Evolutionary conservation across 2,797 vertebrate species (phyloP).

Genomic region (Novumbra hubbsi): DNA sequence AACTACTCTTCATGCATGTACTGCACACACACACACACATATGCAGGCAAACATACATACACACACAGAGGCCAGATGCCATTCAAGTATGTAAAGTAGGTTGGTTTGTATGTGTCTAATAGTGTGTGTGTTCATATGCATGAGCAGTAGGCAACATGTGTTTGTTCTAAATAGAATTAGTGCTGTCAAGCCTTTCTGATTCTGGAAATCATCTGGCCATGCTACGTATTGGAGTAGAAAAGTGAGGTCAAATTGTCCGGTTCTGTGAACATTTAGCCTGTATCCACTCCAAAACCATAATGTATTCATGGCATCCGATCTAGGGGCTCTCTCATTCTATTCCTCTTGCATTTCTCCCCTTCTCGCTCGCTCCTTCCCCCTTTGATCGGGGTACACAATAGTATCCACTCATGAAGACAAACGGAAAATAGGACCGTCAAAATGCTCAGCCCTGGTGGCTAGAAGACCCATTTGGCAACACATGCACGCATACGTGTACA

Average conservation of each 20-base stretch:
- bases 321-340: neutral
- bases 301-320: neutral
- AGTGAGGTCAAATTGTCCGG: neutral
- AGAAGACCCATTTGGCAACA: neutral
- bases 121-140: neutral
- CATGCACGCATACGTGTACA: neutral
- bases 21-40: neutral
- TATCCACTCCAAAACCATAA: constrained; percentile 1
- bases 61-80: neutral
- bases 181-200: neutral
- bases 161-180: neutral
- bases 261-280: neutral
- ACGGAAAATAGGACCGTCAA: neutral
- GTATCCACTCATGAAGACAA: constrained; percentile 1
- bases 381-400: neutral
- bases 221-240: neutral
- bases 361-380: neutral
- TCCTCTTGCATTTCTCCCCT: neutral
- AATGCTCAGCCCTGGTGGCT: constrained; percentile 5
- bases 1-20: neutral
- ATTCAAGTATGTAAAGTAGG: neutral
- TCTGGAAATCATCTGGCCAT: neutral
- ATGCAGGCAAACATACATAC: constrained; percentile 5
- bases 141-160: neutral
- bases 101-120: neutral